Percentiles rank a stretch among this genome's conserved stretches.
phyloP scores from a whole-genome alignment of 1,140 invertebrate species.

The Drosophila prosaltans region DNA sequence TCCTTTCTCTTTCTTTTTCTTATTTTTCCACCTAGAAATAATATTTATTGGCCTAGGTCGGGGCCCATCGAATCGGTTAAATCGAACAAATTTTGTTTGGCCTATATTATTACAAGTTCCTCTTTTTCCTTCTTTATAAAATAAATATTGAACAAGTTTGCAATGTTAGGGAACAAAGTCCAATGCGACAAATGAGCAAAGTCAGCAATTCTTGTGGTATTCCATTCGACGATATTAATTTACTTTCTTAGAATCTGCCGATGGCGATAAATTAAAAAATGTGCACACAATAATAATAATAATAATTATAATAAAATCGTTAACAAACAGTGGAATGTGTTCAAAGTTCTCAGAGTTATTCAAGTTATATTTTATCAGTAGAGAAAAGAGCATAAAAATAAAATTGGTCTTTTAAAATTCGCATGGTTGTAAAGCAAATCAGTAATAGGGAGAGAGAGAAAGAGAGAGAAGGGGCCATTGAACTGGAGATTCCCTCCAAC shows the following conservation, averaged over 20 bases:
- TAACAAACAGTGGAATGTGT: background rate
- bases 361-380: background rate
- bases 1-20: constrained; percentile 1
- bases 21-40: constrained; percentile 15
- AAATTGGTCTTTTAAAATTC: constrained; percentile 27
- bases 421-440: background rate
- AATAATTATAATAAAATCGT: background rate
- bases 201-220: constrained; percentile 2
- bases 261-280: constrained; percentile 30
- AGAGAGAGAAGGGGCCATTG: constrained; percentile 36
- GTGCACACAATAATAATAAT: background rate
- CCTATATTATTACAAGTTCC: constrained; percentile 20
- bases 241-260: constrained; percentile 44
- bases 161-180: constrained; percentile 32
- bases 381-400: constrained; percentile 14
- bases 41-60: constrained; percentile 57
- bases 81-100: constrained; percentile 25
- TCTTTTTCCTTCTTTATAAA: background rate
- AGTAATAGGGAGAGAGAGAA: background rate
- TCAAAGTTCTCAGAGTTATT: constrained; percentile 36
- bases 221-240: constrained; percentile 17
- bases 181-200: constrained; percentile 1
- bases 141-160: background rate
- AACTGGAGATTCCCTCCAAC: constrained; percentile 34
- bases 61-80: constrained; percentile 29